phyloP scores from a whole-genome alignment of 2,113 vertebrate species.

The Rhagologus leucostigma region DNA sequence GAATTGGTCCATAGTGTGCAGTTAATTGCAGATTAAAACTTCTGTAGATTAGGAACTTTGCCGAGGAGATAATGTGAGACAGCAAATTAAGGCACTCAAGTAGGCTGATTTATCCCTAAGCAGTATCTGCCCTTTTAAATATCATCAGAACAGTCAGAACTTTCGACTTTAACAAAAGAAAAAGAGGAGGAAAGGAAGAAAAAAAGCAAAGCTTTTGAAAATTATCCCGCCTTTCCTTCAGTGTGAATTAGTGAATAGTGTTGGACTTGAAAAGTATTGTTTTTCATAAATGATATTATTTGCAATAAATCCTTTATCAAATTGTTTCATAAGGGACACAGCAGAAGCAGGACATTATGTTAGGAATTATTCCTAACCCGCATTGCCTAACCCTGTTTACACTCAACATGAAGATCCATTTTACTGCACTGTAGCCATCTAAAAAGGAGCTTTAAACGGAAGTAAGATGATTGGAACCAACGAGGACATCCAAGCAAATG shows the following conservation, averaged over 20 bases:
- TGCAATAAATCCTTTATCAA: neutral
- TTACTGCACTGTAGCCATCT: neutral
- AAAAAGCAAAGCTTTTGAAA: neutral
- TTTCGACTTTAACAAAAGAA: neutral
- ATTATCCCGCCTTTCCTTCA: neutral
- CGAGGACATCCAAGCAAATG: neutral
- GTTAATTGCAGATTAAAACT: neutral
- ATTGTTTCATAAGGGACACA: neutral
- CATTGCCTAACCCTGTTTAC: neutral
- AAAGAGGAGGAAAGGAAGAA: neutral
- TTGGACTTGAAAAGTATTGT: neutral
- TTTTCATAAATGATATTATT: neutral
- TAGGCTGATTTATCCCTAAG: neutral
- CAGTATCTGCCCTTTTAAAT: neutral
- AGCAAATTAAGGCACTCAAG: neutral
- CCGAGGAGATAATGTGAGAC: neutral
- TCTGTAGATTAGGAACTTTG: neutral
- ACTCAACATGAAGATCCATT: neutral
- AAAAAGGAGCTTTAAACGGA: neutral
- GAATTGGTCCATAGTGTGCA: neutral
- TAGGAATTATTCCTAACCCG: neutral
- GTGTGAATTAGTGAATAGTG: neutral
- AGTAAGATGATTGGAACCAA: neutral
- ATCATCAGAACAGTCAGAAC: neutral
- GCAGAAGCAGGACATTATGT: neutral